phyloP scores from a whole-genome alignment of 2,113 vertebrate species.

The Procavia capensis region DNA sequence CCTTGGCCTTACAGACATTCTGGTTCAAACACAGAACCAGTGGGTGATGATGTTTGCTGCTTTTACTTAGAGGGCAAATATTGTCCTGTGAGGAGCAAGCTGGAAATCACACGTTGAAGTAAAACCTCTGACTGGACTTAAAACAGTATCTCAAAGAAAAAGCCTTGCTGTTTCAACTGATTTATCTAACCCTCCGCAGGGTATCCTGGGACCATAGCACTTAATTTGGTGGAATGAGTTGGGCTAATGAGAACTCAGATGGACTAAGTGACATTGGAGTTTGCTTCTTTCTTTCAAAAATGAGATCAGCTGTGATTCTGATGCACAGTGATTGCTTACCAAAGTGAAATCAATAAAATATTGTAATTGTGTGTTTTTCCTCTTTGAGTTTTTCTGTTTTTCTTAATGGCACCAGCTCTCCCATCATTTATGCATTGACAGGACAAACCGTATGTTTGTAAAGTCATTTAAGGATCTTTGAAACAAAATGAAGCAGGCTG shows the following conservation, averaged over 20 bases:
- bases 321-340: not conserved
- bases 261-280: slow-evolving; percentile 50
- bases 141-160: slow-evolving; percentile 65
- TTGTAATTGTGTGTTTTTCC: slow-evolving; percentile 24
- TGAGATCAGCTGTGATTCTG: slow-evolving; percentile 70
- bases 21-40: slow-evolving; percentile 75
- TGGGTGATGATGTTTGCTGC: slow-evolving; percentile 56
- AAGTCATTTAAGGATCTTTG: slow-evolving; percentile 13
- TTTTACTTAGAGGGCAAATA: slow-evolving; percentile 73
- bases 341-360: slow-evolving; percentile 62
- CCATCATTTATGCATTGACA: not conserved
- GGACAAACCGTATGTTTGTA: slow-evolving; percentile 6
- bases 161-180: slow-evolving; percentile 56
- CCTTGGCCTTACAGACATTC: slow-evolving; percentile 71
- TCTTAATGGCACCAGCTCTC: slow-evolving; percentile 23
- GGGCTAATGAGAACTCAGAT: slow-evolving; percentile 77
- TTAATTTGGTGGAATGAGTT: slow-evolving; percentile 80
- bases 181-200: slow-evolving; percentile 33
- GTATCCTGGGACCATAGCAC: slow-evolving; percentile 64
- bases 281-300: slow-evolving; percentile 68
- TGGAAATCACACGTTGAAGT: slow-evolving; percentile 63
- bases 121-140: slow-evolving; percentile 59
- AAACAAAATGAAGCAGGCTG: slow-evolving; percentile 14
- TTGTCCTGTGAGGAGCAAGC: slow-evolving; percentile 65
- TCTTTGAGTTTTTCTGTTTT: not conserved